Evolutionary conservation across 2,797 vertebrate genomes (phyloP), one percentile per base, ranked within the genome.

Genomic region (Nyctalus aviator): DNA sequence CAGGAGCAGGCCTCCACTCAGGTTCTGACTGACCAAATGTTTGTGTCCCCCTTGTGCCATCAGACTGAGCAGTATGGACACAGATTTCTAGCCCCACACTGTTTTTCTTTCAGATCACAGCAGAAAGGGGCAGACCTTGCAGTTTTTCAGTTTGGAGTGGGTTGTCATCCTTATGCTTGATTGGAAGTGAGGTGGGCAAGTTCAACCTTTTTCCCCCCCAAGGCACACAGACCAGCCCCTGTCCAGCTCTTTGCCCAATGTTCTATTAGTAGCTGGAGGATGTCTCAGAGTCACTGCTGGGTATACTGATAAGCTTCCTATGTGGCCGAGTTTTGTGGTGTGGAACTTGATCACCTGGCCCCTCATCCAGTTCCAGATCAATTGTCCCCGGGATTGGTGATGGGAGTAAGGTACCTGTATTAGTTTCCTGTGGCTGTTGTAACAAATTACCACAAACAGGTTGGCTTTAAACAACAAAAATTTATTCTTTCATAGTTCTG

Each of bases 401-500:
- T 84, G 35, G 53, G 25, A 69, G 17, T 75, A 46, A 21, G 57
- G 32, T 15, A 46, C 50, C 59, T 69, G 7, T 50, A 37, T 37
- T 50, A n/a, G 27, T 76, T 55, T 91, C 44, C 27, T 88, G 15
- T 41, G 44, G 11, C 53, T 82, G 3, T 8, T 11, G 8, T n/a
- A 73, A 59, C 20, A 75, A 59, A 66, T 53, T 25, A 46, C 17
- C 9, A 62, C 2, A 55, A 90, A 50, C 18, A 21, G 15, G 20
- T 15, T 84, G 76, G 11, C 41, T 88, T 87, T 37, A 77, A 20
- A 89, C 18, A 68, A 55, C 32, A 50, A 35, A 68, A 72, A 68
- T 23, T 44, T 44, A 50, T 78, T 48, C 27, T 73, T 53, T 59
- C n/a, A 41, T 15, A 20, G 14, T 62, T 27, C 21, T 25, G 68